Evolutionary conservation across 2,113 vertebrate genomes (phyloP), one percentile per base, ranked within the genome.

Genomic region (Alces alces): DNA sequence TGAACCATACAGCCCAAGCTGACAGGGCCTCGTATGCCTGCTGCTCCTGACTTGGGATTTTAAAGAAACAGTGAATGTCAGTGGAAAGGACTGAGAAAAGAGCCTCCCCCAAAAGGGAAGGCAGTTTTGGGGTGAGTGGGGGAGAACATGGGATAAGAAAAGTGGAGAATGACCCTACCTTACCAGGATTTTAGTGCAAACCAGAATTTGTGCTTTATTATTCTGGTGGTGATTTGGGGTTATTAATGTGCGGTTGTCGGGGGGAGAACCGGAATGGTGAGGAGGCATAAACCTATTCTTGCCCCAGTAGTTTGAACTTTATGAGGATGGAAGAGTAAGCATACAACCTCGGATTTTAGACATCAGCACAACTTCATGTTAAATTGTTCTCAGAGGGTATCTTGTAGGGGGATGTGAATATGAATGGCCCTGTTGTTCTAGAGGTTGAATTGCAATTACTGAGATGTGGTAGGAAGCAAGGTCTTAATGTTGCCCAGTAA

Each of bases 1-100:
- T 98, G 98, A 98, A 97, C 98, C 98, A 96, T 79, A 70, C 0
- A 98, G 93, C 1, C 73, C 0, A 36, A 98, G 97, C 98, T 98
- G 98, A 98, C 97, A 97, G 95, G n/a, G 54, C 88, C 88, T 91
- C 54, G 12, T 86, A 79, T 95, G 96, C 98, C 97, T 96, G 96
- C 98, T 97, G 95, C 89, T 97, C 97, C 36, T 89, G 97, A 93
- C 93, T 97, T 8, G 2, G 91, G 30, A 0, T 57, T 97, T 98
- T 96, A 98, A 98, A 98, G 97, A 89, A 94, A 95, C 95, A 97
- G 97, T 23, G 2, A 0, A 89, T 10, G 13, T 52, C 45, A 27
- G 5, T 43, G 21, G 39, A 54, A 30, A 83, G 27, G 73, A 25
- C 58, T 95, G 58, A 28, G 2, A 36, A 57, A 90, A 79, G 70